A percentile compares a stretch with the other conserved stretches of the same genome.
Evolutionary conservation across 2,113 vertebrate genomes (phyloP).

Genomic region (Agelaius phoeniceus): DNA sequence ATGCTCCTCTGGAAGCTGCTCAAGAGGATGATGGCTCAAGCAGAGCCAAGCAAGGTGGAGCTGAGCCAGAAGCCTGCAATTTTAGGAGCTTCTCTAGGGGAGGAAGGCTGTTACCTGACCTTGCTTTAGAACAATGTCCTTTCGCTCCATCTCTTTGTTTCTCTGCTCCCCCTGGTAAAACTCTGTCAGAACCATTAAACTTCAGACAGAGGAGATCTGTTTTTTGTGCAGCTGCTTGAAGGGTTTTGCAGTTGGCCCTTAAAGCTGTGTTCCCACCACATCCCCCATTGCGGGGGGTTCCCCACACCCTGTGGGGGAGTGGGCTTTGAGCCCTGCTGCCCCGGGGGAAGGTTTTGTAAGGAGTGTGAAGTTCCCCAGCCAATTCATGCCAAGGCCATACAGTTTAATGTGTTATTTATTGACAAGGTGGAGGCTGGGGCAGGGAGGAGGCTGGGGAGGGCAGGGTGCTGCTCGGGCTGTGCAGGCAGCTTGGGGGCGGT

Average conservation of each 20-base stretch:
- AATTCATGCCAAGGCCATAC: neutral
- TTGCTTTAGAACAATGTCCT: conserved; percentile 38
- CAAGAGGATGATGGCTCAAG: neutral
- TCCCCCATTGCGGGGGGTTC: accelerated
- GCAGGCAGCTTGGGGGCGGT: accelerated
- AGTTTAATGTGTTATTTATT: conserved; percentile 47
- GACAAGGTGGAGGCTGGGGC: neutral
- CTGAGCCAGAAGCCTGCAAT: neutral
- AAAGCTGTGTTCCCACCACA: neutral
- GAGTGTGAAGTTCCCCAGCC: neutral
- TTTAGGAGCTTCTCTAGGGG: neutral
- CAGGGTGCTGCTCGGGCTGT: neutral
- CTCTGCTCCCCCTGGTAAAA: conserved; percentile 14
- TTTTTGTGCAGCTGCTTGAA: neutral
- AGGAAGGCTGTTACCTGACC: conserved; percentile 16
- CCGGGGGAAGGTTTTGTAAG: neutral
- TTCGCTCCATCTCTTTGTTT: neutral
- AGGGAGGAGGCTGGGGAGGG: neutral
- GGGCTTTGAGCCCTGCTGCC: neutral
- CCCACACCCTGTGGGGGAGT: neutral
- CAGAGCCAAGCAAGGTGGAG: neutral
- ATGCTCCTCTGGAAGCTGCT: neutral
- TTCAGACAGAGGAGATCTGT: neutral
- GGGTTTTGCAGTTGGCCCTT: neutral
- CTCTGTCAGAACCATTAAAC: conserved; percentile 46